Base-by-base conservation (phyloP, 2,888 invertebrate genomes). In the Phragmatobia fuliginosa region DNA sequence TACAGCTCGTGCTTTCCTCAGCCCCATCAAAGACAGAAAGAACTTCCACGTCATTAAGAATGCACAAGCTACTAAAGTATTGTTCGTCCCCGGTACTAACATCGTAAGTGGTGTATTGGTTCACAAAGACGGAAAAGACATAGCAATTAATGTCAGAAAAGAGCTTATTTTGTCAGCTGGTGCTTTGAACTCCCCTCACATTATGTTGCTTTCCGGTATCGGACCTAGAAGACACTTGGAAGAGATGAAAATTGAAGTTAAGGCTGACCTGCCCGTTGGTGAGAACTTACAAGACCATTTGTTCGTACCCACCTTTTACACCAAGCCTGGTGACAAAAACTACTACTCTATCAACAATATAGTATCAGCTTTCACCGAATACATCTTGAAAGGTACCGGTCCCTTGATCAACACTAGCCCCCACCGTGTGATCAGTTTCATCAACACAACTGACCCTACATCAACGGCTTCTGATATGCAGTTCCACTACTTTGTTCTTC, bases 81-180 rank as follows among this genome's bases (percentile, higher is more conserved):
- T 97, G 11, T 94, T 96, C 4, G 93, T 96, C 71, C 89, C 92
- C 25, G 86, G 88, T 58, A 90, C 90, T 0, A 96, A 95, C 77
- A 88, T 88, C 67, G 97, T 96, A 0, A 94, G 95, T 65, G 97
- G 96, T 0, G 96, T 96, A 0, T 86, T 94, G 77, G 96, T 96
- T 68, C 92, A 90, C 21, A 96, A 96, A 82, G 88, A 92, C 21
- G 96, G 96, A 0, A 90, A 91, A 63, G 93, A 88, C 85, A 62
- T 90, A 81, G 66, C 81, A 78, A 77, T 95, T 75, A 58, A 93
- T 60, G 96, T 97, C 0, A 94, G 93, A 67, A 96, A 96, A 80
- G 98, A 98, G 89, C 96, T 98, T 0, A 97, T 98, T 76, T 85
- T 98, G 25, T 96, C 97, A 28, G 97, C 97, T 3, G 98, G 98